Conservation (phyloP, 2,113 vertebrate species). For the Hippocampus guttulatus region DNA sequence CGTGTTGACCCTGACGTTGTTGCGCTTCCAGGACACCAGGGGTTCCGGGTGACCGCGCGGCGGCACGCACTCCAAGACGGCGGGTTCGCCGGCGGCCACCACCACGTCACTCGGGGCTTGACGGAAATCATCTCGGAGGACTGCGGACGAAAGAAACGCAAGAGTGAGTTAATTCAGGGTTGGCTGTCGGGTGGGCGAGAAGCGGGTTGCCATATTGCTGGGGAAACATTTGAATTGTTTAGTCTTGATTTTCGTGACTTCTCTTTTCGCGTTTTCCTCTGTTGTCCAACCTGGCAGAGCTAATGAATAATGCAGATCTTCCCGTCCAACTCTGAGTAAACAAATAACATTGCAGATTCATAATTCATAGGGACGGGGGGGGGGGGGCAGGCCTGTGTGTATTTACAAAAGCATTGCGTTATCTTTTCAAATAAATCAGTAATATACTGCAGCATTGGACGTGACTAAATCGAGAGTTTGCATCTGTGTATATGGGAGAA, state of each 20-base stretch:
- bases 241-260: slow-evolving; percentile 39
- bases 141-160: slow-evolving; percentile 59
- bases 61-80: slow-evolving; percentile 89
- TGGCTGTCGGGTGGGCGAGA: neutral
- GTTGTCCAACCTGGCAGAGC: slow-evolving; percentile 48
- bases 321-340: slow-evolving; percentile 62
- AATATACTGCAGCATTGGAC: slow-evolving; percentile 6
- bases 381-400: slow-evolving; percentile 6
- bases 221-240: slow-evolving; percentile 26
- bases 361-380: slow-evolving; percentile 52
- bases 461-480: slow-evolving; percentile 20
- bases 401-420: slow-evolving; percentile 45
- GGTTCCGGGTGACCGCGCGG: slow-evolving; percentile 95
- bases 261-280: slow-evolving; percentile 38
- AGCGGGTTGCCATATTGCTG: slow-evolving; percentile 19
- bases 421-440: slow-evolving; percentile 22
- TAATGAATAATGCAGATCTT: slow-evolving; percentile 65
- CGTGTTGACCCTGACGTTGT: slow-evolving; percentile 85
- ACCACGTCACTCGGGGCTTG: slow-evolving; percentile 94
- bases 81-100: slow-evolving; percentile 91
- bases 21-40: slow-evolving; percentile 94
- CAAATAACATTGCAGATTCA: slow-evolving; percentile 62
- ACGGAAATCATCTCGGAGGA: slow-evolving; percentile 93
- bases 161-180: neutral
- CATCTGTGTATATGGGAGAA: slow-evolving; percentile 21